phyloP scores from a whole-genome alignment of 2,888 invertebrate genomes.

The Epinotia demarniana region DNA sequence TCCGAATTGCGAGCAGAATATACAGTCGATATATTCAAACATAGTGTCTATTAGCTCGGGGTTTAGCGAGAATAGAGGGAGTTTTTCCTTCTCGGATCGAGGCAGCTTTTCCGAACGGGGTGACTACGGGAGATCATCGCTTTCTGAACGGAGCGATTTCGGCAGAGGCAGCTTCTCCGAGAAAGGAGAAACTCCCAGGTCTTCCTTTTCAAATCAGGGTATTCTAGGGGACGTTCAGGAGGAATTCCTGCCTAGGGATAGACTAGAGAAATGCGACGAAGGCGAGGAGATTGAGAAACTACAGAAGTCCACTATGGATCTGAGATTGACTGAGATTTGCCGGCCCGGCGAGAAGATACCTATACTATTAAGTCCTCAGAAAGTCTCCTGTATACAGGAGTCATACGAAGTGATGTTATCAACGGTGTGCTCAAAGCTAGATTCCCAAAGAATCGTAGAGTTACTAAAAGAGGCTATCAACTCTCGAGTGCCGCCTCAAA shows the following conservation, averaged over 20 bases:
- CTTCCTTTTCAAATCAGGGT: conserved; percentile 79
- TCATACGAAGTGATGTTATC: conserved; percentile 91
- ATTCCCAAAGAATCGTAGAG: conserved; percentile 91
- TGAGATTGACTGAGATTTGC: conserved; percentile 73
- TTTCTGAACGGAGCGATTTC: conserved; percentile 85
- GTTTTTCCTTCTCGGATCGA: conserved; percentile 78
- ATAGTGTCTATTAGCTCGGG: conserved; percentile 85
- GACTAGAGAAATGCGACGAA: conserved; percentile 69
- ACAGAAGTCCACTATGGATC: conserved; percentile 77
- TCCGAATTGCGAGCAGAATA: conserved; percentile 82
- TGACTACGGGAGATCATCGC: conserved; percentile 73
- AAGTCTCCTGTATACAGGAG: conserved; percentile 73
- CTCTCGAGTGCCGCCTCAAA: conserved; percentile 89
- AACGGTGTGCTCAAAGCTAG: conserved; percentile 91
- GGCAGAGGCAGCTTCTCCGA: conserved; percentile 78
- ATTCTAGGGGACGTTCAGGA: conserved; percentile 76
- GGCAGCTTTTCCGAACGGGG: conserved; percentile 80
- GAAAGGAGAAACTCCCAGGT: conserved; percentile 76
- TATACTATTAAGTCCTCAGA: conserved; percentile 73
- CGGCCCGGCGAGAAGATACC: conserved; percentile 72
- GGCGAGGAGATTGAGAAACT: conserved; percentile 73
- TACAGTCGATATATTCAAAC: conserved; percentile 80
- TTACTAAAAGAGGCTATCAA: conserved; percentile 92
- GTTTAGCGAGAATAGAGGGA: conserved; percentile 83
- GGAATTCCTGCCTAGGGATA: conserved; percentile 70